A percentile compares a stretch with the other conserved stretches of the same genome.
Conservation (phyloP, 1,140 invertebrate species). For the Calosoma granatense region DNA sequence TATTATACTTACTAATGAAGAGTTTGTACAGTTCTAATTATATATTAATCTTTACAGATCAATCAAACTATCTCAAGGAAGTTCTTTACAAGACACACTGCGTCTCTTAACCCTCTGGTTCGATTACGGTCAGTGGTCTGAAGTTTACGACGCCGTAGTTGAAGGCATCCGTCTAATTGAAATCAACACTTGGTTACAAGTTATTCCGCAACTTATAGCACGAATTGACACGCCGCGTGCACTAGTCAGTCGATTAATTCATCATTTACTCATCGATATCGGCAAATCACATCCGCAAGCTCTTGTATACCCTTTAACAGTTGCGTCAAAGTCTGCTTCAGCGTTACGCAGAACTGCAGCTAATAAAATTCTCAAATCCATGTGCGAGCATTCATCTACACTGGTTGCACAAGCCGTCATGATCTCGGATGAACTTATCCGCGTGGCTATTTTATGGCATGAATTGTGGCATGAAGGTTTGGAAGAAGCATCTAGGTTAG, state of each 20-base stretch:
- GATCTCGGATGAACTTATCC: slow-evolving; percentile 94
- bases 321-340: slow-evolving; percentile 92
- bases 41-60: slow-evolving; percentile 56
- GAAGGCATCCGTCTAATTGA: slow-evolving; percentile 89
- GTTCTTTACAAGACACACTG: slow-evolving; percentile 95
- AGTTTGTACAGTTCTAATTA: neutral
- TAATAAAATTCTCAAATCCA: slow-evolving; percentile 88
- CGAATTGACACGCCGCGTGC: slow-evolving; percentile 88
- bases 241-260: slow-evolving; percentile 81
- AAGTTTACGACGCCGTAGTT: slow-evolving; percentile 86
- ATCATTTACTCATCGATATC: slow-evolving; percentile 89
- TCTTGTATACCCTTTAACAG: slow-evolving; percentile 93
- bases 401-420: slow-evolving; percentile 89
- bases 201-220: slow-evolving; percentile 97
- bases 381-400: slow-evolving; percentile 86
- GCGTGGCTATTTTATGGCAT: slow-evolving; percentile 98
- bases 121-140: slow-evolving; percentile 86
- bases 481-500: slow-evolving; percentile 79
- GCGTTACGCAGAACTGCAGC: slow-evolving; percentile 75
- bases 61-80: slow-evolving; percentile 84
- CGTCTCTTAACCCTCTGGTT: slow-evolving; percentile 90
- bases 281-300: slow-evolving; percentile 76
- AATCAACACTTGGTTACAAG: slow-evolving; percentile 98
- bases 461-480: slow-evolving; percentile 98
- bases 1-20: neutral